phyloP scores from a whole-genome alignment of 2,113 vertebrate genomes.

The Monopterus albus region DNA sequence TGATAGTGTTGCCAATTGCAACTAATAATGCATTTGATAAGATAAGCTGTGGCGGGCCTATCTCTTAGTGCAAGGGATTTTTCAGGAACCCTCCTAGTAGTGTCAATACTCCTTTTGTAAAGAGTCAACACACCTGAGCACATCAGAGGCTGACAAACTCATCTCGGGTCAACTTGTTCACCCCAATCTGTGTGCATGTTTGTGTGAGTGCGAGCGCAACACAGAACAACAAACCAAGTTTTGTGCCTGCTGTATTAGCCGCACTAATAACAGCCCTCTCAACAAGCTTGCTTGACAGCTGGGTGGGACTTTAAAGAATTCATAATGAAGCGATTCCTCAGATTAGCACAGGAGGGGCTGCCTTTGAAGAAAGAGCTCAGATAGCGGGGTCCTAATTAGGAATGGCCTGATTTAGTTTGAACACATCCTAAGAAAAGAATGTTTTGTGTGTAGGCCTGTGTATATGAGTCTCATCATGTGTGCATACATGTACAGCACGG shows the following conservation, averaged over 20 bases:
- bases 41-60: slow-evolving; percentile 75
- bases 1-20: slow-evolving; percentile 86
- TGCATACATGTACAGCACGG: slow-evolving; percentile 3
- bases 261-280: slow-evolving; percentile 73
- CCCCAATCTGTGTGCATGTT: slow-evolving; percentile 45
- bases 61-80: slow-evolving; percentile 63
- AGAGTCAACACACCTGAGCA: slow-evolving; percentile 82
- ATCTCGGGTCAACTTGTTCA: slow-evolving; percentile 60
- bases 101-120: slow-evolving; percentile 80
- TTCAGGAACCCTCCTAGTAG: slow-evolving; percentile 55
- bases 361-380: slow-evolving; percentile 84
- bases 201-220: slow-evolving; percentile 52
- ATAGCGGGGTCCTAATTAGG: slow-evolving; percentile 83
- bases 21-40: slow-evolving; percentile 85
- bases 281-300: slow-evolving; percentile 78
- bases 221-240: slow-evolving; percentile 70
- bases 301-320: slow-evolving; percentile 80
- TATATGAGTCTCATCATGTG: slow-evolving; percentile 22
- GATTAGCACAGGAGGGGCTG: slow-evolving; percentile 76
- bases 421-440: slow-evolving; percentile 62
- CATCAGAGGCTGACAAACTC: slow-evolving; percentile 66
- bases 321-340: slow-evolving; percentile 81
- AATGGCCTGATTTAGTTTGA: slow-evolving; percentile 79
- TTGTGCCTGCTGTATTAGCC: slow-evolving; percentile 67
- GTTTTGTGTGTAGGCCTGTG: slow-evolving; percentile 42